These are phyloP conservation scores for Schizaphis graminum DNA, from an alignment of 2,888 invertebrate genomes.

Conservation along the genomic window DNA sequence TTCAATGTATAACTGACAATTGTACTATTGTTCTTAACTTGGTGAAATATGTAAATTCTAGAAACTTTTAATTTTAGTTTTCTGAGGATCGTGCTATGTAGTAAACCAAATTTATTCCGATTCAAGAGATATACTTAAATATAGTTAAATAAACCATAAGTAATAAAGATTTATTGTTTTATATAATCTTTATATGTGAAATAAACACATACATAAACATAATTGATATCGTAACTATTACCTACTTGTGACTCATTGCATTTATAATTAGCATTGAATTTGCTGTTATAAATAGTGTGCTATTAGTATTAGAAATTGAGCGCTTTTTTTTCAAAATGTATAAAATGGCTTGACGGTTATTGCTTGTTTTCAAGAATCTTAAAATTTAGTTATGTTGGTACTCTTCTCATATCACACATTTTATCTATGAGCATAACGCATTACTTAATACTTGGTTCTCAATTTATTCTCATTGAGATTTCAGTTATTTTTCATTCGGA, in stretches of 20 bases:
- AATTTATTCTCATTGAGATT: background rate
- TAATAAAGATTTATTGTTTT: background rate
- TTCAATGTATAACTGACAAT: background rate
- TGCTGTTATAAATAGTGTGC: no score
- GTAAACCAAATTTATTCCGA: background rate
- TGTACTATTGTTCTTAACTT: background rate
- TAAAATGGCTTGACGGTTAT: background rate
- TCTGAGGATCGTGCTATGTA: background rate
- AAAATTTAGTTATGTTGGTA: slow-evolving; percentile 47
- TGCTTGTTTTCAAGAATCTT: background rate
- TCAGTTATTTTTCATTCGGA: slow-evolving; percentile 29
- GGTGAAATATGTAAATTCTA: background rate
- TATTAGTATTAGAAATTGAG: background rate
- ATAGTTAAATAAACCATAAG: background rate
- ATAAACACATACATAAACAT: background rate
- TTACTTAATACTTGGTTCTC: background rate
- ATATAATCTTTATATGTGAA: background rate
- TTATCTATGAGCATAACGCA: slow-evolving; percentile 36
- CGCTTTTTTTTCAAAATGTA: background rate
- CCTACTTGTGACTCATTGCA: no score
- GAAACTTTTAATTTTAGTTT: background rate
- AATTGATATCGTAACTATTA: background rate
- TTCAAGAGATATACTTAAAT: background rate
- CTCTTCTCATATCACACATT: slow-evolving; percentile 12
- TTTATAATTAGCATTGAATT: no score